These are phyloP conservation scores for Macrotis lagotis DNA, from an alignment of 2,113 vertebrate genomes.

Conservation along the genomic window DNA sequence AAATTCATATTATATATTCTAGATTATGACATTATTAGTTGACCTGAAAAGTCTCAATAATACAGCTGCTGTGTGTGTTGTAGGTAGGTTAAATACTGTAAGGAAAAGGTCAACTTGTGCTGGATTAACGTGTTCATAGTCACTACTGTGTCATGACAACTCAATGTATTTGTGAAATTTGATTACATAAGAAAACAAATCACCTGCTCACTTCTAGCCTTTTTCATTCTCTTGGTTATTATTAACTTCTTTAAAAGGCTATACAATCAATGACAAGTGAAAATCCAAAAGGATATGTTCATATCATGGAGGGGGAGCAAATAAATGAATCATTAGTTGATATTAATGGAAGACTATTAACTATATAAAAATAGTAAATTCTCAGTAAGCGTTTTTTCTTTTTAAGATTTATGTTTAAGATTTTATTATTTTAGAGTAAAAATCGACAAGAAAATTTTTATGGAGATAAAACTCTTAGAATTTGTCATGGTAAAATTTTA, in stretches of 20 bases:
- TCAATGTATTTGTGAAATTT: conserved; percentile 40
- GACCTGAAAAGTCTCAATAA: conserved; percentile 13
- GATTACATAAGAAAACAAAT: background rate
- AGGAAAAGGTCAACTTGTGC: conserved; percentile 37
- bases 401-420: background rate
- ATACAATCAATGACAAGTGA: background rate
- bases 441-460: background rate
- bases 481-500: background rate
- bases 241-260: background rate
- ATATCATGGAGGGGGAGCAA: background rate
- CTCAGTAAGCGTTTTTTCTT: background rate
- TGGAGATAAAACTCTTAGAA: background rate
- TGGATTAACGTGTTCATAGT: conserved; percentile 5
- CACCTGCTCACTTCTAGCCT: background rate
- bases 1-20: background rate
- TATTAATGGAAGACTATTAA: background rate
- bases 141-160: background rate
- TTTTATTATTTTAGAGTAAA: background rate
- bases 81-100: conserved; percentile 11
- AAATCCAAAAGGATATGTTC: background rate
- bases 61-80: background rate
- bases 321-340: background rate
- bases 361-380: background rate
- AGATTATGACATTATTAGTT: conserved; percentile 15
- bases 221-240: background rate